Percentiles rank a stretch among this genome's conserved stretches.
These are phyloP conservation scores for Morpho deidamia DNA, from an alignment of 2,888 invertebrate species.

Conservation along the genomic window DNA sequence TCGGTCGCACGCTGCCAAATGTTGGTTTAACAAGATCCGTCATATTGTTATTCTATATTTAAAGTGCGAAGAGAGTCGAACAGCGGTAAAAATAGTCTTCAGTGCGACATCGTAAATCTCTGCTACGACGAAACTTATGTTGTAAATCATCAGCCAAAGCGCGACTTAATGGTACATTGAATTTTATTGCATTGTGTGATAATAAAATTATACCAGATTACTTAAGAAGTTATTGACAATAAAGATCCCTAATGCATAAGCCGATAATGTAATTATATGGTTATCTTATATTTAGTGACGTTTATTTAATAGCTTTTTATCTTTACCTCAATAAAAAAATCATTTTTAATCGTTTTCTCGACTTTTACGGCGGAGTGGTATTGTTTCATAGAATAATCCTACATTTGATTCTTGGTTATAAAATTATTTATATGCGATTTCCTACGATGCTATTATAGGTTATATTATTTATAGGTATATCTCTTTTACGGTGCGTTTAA, in stretches of 20 bases:
- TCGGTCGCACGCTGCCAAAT: conserved; percentile 41
- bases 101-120: conserved; percentile 68
- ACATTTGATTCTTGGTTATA: no score
- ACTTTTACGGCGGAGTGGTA: no score
- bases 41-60: conserved; percentile 69
- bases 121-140: conserved; percentile 59
- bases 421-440: no score
- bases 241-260: conserved; percentile 4
- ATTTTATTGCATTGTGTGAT: conserved; percentile 59
- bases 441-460: no score
- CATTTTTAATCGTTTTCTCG: no score
- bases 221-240: conserved; percentile 30
- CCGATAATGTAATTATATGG: not conserved
- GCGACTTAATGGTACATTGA: conserved; percentile 59
- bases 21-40: conserved; percentile 46
- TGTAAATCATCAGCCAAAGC: conserved; percentile 59
- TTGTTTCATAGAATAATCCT: no score
- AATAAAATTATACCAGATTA: conserved; percentile 56
- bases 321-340: no score
- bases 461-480: no score
- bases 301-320: no score
- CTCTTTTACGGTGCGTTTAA: no score
- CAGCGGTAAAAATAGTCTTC: conserved; percentile 59
- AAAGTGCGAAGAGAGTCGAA: conserved; percentile 67
- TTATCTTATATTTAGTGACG: not conserved